Evolutionary conservation across 2,113 vertebrate species (phyloP).

Genomic region (Nycticorax nycticorax): DNA sequence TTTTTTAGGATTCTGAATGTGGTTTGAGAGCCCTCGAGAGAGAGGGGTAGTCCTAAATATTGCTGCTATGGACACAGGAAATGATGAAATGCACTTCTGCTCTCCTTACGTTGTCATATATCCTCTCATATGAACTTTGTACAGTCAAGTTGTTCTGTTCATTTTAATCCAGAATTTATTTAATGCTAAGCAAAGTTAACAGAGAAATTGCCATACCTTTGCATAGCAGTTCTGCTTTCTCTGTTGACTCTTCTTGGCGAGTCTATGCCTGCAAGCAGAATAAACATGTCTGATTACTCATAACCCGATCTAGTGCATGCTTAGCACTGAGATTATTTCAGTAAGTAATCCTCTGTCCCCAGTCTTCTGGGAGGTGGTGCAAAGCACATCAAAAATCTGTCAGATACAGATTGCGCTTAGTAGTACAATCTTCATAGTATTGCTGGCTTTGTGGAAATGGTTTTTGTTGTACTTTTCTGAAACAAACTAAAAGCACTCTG

Average conservation of each 20-base stretch:
- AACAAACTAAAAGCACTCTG: not conserved
- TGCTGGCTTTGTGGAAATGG: not conserved
- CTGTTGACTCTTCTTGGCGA: not conserved
- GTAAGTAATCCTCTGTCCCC: not conserved
- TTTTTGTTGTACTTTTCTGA: not conserved
- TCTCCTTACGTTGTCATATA: not conserved
- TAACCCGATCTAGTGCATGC: accelerated
- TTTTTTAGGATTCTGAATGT: not conserved
- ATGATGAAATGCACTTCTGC: not conserved
- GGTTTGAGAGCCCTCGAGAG: not conserved
- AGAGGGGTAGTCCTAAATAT: not conserved
- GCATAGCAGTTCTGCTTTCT: not conserved
- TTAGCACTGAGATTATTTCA: not conserved
- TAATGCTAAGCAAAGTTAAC: not conserved
- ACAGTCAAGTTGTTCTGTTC: not conserved
- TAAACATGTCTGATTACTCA: not conserved
- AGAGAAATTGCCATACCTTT: not conserved
- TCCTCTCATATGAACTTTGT: not conserved
- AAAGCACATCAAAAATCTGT: not conserved
- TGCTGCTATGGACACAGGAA: not conserved
- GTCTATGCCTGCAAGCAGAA: not conserved
- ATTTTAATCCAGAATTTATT: not conserved
- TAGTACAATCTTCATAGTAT: not conserved
- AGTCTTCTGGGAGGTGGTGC: not conserved
- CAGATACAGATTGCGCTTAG: not conserved